phyloP scores from a whole-genome alignment of 2,113 vertebrate genomes.

The Pseudorectes ferrugineus region DNA sequence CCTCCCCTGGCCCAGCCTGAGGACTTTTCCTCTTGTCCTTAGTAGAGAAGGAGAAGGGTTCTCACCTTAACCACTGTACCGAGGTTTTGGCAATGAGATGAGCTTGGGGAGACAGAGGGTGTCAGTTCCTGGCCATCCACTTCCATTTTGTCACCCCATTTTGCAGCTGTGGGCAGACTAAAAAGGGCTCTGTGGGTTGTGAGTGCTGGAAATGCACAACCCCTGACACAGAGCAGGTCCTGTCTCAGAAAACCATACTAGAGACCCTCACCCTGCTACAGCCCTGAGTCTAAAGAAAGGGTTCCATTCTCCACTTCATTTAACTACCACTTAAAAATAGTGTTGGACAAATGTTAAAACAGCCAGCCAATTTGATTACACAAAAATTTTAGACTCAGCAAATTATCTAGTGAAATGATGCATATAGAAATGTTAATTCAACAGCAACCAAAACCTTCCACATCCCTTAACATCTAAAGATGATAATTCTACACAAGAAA shows the following conservation, averaged over 20 bases:
- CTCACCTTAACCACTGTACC: background rate
- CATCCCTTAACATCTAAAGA: background rate
- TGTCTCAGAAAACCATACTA: background rate
- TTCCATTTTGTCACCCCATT: background rate
- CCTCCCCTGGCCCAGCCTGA: too few species aligned
- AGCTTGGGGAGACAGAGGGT: background rate
- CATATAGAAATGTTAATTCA: background rate
- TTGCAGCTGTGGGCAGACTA: background rate
- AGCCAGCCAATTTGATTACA: background rate
- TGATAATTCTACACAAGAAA: background rate
- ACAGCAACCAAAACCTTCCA: background rate
- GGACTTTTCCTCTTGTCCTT: background rate
- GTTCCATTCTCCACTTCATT: background rate
- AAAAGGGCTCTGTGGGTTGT: background rate
- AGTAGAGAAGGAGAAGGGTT: background rate
- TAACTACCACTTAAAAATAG: background rate
- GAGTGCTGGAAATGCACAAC: background rate
- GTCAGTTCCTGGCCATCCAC: background rate
- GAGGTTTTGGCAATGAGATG: background rate
- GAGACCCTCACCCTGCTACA: background rate
- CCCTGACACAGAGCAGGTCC: background rate
- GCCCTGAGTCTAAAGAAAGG: background rate
- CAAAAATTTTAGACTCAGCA: conserved; percentile 34
- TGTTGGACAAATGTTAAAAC: background rate
- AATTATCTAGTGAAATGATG: conserved; percentile 45